These are phyloP conservation scores for Furcifer pardalis DNA, from an alignment of 2,797 vertebrate species.

Conservation along the genomic window DNA sequence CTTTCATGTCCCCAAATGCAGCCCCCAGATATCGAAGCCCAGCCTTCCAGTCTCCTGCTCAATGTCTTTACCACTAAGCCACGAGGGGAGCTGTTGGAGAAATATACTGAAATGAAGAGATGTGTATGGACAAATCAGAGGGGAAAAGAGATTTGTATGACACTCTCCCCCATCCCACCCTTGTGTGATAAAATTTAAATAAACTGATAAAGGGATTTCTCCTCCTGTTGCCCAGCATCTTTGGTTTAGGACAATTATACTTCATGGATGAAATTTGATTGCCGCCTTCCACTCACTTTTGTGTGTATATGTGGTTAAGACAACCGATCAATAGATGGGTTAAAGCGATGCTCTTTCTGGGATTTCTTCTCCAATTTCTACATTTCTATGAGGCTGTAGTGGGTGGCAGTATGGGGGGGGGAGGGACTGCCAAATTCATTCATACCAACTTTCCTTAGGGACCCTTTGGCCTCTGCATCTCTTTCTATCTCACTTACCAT, in stretches of 20 bases:
- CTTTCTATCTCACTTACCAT: slow-evolving; percentile 67
- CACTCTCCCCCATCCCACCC: no score
- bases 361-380: neutral
- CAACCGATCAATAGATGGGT: neutral
- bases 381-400: slow-evolving; percentile 2
- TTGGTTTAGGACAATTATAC: neutral
- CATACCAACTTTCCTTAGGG: neutral
- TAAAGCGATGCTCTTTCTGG: neutral
- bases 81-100: no score
- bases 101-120: neutral
- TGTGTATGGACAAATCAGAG: neutral
- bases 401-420: neutral
- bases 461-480: neutral
- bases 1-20: no score
- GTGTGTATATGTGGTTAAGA: neutral
- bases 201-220: no score
- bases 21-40: no score
- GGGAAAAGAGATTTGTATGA: neutral
- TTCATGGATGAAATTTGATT: neutral
- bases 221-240: neutral
- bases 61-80: no score
- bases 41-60: no score
- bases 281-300: neutral
- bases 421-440: neutral
- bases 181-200: neutral